Conservation (phyloP, 2,888 invertebrate genomes). For the Pardosa pseudoannulata region DNA sequence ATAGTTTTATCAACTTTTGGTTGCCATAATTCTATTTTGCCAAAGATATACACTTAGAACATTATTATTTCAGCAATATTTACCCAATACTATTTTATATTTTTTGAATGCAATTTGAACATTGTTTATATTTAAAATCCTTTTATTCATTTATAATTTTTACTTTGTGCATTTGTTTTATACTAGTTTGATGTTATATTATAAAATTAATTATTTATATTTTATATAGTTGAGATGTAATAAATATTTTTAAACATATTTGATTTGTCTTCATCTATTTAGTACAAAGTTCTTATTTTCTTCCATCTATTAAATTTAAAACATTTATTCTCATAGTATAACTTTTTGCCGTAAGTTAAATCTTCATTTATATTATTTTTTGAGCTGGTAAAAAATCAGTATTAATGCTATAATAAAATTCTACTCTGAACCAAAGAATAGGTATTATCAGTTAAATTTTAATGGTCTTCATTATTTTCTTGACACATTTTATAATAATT, state of each 20-base stretch:
- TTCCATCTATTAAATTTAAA: too few species aligned
- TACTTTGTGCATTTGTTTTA: slow-evolving; percentile 1
- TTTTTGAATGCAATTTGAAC: neutral
- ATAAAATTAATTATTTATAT: neutral
- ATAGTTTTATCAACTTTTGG: neutral
- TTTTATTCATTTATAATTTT: slow-evolving; percentile 6
- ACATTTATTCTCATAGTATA: too few species aligned
- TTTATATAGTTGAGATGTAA: slow-evolving; percentile 17
- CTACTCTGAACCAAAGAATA: too few species aligned
- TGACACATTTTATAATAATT: too few species aligned
- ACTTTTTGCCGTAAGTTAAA: too few species aligned
- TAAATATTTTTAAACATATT: slow-evolving; percentile 11
- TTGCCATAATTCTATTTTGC: neutral
- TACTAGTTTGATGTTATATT: slow-evolving; percentile 9
- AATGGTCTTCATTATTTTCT: too few species aligned
- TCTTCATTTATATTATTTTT: too few species aligned
- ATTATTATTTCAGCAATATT: neutral
- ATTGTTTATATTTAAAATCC: neutral
- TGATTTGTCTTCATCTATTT: too few species aligned
- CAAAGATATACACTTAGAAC: neutral
- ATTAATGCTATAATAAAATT: too few species aligned
- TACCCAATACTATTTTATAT: neutral
- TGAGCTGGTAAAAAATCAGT: too few species aligned
- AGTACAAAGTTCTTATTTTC: too few species aligned
- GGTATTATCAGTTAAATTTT: too few species aligned